These are phyloP conservation scores for Euclidia mi DNA, from an alignment of 2,888 invertebrate genomes.

Conservation along the genomic window DNA sequence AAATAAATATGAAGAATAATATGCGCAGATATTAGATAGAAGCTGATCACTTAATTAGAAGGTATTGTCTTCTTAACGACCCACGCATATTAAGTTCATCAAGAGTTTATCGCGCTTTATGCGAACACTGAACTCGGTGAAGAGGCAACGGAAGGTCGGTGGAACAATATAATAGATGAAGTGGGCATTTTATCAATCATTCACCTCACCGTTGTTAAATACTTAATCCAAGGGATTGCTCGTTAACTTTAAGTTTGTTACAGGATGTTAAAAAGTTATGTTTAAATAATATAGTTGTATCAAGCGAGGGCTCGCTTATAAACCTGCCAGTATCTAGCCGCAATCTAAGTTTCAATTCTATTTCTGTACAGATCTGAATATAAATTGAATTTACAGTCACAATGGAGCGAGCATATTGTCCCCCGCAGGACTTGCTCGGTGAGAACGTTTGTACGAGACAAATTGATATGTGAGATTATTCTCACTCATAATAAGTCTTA, in stretches of 20 bases:
- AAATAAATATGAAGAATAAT: constrained; percentile 51
- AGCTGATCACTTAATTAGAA: no score
- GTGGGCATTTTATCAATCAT: constrained; percentile 8
- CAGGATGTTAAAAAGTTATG: constrained; percentile 21
- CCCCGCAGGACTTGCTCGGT: constrained; percentile 65
- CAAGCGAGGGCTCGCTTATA: constrained; percentile 53
- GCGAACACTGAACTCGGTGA: not conserved
- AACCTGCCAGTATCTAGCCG: constrained; percentile 67
- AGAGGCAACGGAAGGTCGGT: not conserved
- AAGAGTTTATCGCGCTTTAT: not conserved
- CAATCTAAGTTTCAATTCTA: constrained; percentile 81
- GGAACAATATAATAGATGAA: no score
- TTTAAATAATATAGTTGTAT: constrained; percentile 35
- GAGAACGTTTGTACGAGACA: constrained; percentile 68
- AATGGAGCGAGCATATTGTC: constrained; percentile 70
- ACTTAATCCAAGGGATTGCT: constrained; percentile 11
- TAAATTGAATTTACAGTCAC: constrained; percentile 80
- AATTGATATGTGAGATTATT: constrained; percentile 76
- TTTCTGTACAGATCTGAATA: constrained; percentile 77
- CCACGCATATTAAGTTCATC: no score
- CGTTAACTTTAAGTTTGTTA: constrained; percentile 11
- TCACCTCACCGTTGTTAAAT: constrained; percentile 10
- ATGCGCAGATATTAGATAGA: constrained; percentile 38
- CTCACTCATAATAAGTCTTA: constrained; percentile 60
- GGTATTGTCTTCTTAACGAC: no score